Evolutionary conservation across 2,797 vertebrate species (phyloP), one percentile per base, ranked within the genome.

Genomic region (Eutrigla gurnardus): DNA sequence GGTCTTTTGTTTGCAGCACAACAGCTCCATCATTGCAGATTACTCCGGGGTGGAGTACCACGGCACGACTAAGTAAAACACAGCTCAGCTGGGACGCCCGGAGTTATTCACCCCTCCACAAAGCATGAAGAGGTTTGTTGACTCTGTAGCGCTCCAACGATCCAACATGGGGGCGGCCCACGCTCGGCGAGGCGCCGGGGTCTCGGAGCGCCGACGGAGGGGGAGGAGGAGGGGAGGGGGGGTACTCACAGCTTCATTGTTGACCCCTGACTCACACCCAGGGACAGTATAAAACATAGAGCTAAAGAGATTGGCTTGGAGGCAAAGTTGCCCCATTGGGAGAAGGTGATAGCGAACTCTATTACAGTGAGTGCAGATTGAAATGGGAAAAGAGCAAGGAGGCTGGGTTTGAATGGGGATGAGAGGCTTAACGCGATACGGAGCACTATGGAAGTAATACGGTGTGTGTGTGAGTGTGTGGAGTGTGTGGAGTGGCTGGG

Each of bases 321-420:
- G 83, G 84, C 68, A 70, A 72, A 75, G 85, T 79, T 73, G 81
- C 12, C 87, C 88, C 83, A 35, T 73, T 59, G 88, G 86, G 83
- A 90, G 74, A 60, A 42, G 72, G 74, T 73, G 87, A 88, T 73
- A 78, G 86, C 36, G 78, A 92, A 93, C 88, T 91, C 90, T 81
- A 92, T 93, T 92, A 93, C 78, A 76, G 50, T 4, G 79, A 89
- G 91, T 75, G 86, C 86, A 91, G 88, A 89, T 73, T 86, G 88
- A 86, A 89, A 89, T 75, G 63, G 84, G 74, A 86, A 63, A 52
- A 70, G 61, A 70, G 82, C 72, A 66, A 53, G 57, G n/a, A 78
- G 79, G 73, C 18, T 5, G 73, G 37, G 73, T 73, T 63, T 75
- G 80, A 88, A 87, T 68, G 77, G 69, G 76, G 83, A 89, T 82